Base-by-base conservation (phyloP, 1,140 invertebrate genomes). In the Thaumatotibia leucotreta region DNA sequence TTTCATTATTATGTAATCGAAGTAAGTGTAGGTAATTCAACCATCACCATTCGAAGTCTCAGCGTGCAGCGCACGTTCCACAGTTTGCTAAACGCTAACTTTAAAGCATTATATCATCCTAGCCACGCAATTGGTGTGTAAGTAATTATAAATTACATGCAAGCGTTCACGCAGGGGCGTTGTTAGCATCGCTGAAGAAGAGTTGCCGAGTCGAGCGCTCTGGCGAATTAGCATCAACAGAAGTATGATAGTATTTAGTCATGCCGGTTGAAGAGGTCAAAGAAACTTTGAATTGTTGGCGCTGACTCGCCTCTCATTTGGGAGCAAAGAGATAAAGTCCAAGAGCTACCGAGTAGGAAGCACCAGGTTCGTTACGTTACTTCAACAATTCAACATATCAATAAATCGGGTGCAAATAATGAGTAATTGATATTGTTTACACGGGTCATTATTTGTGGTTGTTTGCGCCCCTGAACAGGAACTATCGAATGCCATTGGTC, bases 41-140 rank as follows among this genome's bases (percentile, higher is more conserved):
- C 17, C n/a, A 39, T 39, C 32, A 39, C 5, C 50, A 79, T 79
- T 81, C 67, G 66, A 61, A 82, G 73, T 77, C 75, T n/a, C 49
- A 32, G 54, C 61, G 50, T 24, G 65, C 49, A 54, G 27, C 61
- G 66, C 68, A 73, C 77, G 76, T 78, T 64, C 66, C 69, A 66
- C 68, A 66, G 76, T 74, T 68, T 73, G 76, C 75, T 72, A 79
- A 68, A 68, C 62, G 69, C 68, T 69, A 76, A 80, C 69, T 82
- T 79, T 82, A 85, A 83, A 45, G 65, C 68, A 77, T 89, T 89
- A 89, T 87, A 80, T 89, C 84, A 89, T 77, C 83, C 83, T 33
- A 74, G 63, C 80, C 84, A 87, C 84, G 84, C 80, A 81, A 84
- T 81, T 84, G 80, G 76, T 83, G 76, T 84, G 2, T 9, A 3